Evolutionary conservation across 2,888 invertebrate genomes (phyloP).

Genomic region (Phorcus lineatus): DNA sequence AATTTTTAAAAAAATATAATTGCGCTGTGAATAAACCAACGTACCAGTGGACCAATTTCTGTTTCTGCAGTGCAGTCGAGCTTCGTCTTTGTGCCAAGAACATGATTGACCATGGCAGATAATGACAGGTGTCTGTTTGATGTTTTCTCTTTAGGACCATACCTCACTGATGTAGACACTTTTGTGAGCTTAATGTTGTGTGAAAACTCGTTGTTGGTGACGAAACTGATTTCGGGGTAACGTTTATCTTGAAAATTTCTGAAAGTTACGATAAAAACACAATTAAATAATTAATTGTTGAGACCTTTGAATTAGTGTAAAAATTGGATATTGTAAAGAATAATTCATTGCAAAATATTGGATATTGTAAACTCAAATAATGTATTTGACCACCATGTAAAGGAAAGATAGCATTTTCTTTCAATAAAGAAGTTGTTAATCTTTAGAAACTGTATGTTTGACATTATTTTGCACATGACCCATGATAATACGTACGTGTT

Average conservation of each 20-base stretch:
- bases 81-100: background rate
- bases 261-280: background rate
- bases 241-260: background rate
- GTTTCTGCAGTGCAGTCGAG: conserved; percentile 22
- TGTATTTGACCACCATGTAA: no score
- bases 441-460: no score
- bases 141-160: background rate
- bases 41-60: conserved; percentile 27
- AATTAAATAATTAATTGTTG: background rate
- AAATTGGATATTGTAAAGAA: no score
- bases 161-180: background rate
- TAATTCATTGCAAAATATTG: no score
- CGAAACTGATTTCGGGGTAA: background rate
- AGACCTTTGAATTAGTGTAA: no score
- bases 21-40: background rate
- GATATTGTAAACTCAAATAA: no score
- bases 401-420: no score
- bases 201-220: background rate
- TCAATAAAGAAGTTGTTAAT: no score
- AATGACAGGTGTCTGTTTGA: background rate
- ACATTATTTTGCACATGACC: background rate
- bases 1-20: conserved; percentile 19
- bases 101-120: background rate
- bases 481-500: background rate
- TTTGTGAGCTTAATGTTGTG: background rate